Evolutionary conservation across 2,888 invertebrate genomes (phyloP), one percentile per base, ranked within the genome.

Genomic region (Bombylius major): DNA sequence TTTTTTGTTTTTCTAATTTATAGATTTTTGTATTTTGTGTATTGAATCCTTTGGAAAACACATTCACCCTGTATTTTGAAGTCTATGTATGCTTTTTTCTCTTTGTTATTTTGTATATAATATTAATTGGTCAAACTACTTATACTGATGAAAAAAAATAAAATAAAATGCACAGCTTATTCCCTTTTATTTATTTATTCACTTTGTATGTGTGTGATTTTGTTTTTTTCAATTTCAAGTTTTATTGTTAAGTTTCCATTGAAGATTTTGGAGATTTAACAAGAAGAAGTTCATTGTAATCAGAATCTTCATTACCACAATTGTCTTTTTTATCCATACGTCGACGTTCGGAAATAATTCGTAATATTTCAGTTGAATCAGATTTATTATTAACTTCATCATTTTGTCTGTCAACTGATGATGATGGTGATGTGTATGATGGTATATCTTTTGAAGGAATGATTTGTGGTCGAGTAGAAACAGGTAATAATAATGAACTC

Each of bases 401-500:
- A 32, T 57, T 58, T 34, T 61, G 36, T 46, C 42, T 34, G 13
- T 53, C 51, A 11, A 11, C 8, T 42, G 39, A 42, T 36, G 34
- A 36, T 36, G 34, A 36, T 36, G 34, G 7, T 5, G 8, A 42
- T 42, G 39, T 42, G 11, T 42, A 36, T 36, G 34, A 5, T 5
- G 8, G 11, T 42, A 11, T 42, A 42, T 42, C 39, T 42, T 42
- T 42, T 8, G 11, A 11, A 11, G 39, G 46, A 36, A 44, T 55
- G 33, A 45, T 51, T 42, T 46, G 51, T 47, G 56, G 46, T 49
- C 57, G 59, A 33, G 60, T 53, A 9, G 58, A 46, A 49, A 61
- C 61, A 8, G 76, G 75, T 60, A 76, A 59, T 51, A 79, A 65
- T 62, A 79, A 71, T 50, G 78, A 76, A 44, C 72, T 77, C 62